Evolutionary conservation across 1,140 invertebrate species (phyloP).

Genomic region (Polypedilum vanderplanki): DNA sequence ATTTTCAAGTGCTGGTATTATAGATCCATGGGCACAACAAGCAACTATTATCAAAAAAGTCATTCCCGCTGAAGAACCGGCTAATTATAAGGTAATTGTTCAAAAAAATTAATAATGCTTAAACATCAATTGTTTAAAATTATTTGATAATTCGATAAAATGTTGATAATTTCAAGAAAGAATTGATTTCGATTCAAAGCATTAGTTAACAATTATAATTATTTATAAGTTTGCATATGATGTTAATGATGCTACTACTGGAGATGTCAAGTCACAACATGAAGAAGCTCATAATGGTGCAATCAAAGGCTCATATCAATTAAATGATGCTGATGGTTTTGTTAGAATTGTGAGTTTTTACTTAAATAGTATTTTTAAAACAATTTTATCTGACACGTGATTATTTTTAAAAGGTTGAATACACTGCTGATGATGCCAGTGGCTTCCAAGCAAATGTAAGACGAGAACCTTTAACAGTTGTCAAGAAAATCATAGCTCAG

Average conservation of each 20-base stretch:
- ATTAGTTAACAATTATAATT: too few relatives aligned
- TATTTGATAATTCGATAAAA: too few relatives aligned
- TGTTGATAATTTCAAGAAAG: too few relatives aligned
- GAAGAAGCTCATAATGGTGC: slow-evolving; percentile 46
- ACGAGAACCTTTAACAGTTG: slow-evolving; percentile 37
- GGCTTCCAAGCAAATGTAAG: slow-evolving; percentile 45
- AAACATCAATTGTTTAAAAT: too few relatives aligned
- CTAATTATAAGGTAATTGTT: too few relatives aligned
- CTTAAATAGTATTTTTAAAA: neutral
- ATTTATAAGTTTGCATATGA: slow-evolving; percentile 55
- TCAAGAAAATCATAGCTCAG: slow-evolving; percentile 16
- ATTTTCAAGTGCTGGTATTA: neutral
- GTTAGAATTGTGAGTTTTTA: slow-evolving; percentile 46
- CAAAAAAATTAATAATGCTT: too few relatives aligned
- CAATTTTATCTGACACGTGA: neutral
- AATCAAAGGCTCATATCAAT: slow-evolving; percentile 52
- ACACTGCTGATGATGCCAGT: slow-evolving; percentile 43
- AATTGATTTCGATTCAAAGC: too few relatives aligned
- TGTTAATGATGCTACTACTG: slow-evolving; percentile 57
- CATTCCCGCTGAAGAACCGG: slow-evolving; percentile 44
- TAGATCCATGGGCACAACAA: neutral
- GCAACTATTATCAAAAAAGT: slow-evolving; percentile 12
- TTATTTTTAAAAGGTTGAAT: slow-evolving; percentile 37
- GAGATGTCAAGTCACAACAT: slow-evolving; percentile 58
- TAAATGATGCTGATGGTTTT: slow-evolving; percentile 58